phyloP scores from a whole-genome alignment of 2,888 invertebrate species.

The Eulithis prunata region DNA sequence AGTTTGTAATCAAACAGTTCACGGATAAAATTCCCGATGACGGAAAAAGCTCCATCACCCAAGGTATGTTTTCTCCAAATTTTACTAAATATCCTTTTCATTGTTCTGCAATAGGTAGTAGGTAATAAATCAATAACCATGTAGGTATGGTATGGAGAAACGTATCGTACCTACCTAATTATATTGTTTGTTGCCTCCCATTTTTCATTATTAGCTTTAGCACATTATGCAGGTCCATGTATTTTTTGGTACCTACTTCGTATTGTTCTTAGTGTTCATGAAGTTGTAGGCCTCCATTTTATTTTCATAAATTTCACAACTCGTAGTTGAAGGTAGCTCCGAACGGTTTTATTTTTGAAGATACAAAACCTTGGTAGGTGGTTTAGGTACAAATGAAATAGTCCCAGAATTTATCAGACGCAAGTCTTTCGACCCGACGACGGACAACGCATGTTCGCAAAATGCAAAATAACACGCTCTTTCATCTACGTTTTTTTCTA shows the following conservation, averaged over 20 bases:
- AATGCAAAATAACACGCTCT: conserved; percentile 3
- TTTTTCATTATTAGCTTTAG: not conserved
- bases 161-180: conserved; percentile 9
- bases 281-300: conserved; percentile 48
- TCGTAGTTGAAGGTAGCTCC: conserved; percentile 26
- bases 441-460: not conserved
- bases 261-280: not conserved
- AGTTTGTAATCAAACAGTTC: conserved; percentile 3
- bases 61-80: conserved; percentile 61
- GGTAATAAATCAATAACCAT: conserved; percentile 53
- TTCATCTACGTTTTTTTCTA: not conserved
- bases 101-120: conserved; percentile 56
- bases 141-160: conserved; percentile 13
- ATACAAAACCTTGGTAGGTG: not conserved
- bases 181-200: not conserved
- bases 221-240: not conserved
- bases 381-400: too few species aligned
- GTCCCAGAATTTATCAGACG: too few species aligned
- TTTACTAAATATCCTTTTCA: conserved; percentile 49
- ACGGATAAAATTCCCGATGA: conserved; percentile 52
- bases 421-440: not conserved
- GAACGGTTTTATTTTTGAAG: conserved; percentile 21
- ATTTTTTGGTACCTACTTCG: not conserved
- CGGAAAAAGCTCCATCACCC: conserved; percentile 60
- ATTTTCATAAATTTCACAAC: conserved; percentile 22